These are phyloP conservation scores for Lophura nycthemera DNA, from an alignment of 2,113 vertebrate species.

Conservation along the genomic window DNA sequence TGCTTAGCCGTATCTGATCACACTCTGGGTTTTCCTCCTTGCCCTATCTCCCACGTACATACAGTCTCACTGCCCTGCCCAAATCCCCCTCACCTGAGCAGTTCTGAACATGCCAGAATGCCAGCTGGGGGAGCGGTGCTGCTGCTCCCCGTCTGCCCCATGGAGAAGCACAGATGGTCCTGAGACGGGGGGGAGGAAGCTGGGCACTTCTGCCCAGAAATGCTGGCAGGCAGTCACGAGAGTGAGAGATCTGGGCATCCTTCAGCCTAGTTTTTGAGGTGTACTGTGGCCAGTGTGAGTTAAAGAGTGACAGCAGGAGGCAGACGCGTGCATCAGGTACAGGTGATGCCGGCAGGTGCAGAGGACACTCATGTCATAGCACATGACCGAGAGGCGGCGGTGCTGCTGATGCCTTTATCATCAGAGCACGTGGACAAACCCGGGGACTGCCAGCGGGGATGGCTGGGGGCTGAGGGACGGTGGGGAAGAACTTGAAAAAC, in stretches of 20 bases:
- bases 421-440: neutral
- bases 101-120: neutral
- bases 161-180: neutral
- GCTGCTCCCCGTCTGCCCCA: neutral
- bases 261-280: neutral
- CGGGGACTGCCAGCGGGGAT: neutral
- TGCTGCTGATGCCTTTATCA: neutral
- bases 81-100: neutral
- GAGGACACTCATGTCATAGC: neutral
- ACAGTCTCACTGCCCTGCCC: neutral
- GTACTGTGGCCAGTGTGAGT: neutral
- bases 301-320: neutral
- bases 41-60: neutral
- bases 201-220: neutral
- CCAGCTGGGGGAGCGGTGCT: neutral
- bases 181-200: neutral
- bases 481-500: neutral
- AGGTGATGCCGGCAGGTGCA: neutral
- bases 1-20: neutral
- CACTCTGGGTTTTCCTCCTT: neutral
- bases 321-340: rapidly evolving
- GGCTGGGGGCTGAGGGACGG: rapidly evolving
- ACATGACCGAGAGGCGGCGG: rapidly evolving
- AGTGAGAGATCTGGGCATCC: neutral
- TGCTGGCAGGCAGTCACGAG: neutral